Conservation (phyloP, 2,797 vertebrate genomes). For the Eulemur rubriventer region DNA sequence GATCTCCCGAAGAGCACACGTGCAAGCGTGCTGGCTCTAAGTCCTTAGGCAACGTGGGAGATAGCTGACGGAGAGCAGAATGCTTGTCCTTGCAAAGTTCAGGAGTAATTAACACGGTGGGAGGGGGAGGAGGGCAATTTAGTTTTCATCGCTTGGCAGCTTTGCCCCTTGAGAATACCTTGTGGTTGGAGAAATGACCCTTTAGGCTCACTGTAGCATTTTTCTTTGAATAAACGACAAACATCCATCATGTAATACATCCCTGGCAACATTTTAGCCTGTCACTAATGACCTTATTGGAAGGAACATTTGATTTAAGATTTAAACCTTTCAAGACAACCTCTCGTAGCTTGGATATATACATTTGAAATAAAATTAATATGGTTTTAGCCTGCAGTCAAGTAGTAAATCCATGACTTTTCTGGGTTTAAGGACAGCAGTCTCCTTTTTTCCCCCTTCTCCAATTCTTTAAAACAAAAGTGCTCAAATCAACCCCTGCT, state of each 20-base stretch:
- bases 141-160: not conserved
- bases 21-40: not conserved
- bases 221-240: conserved; percentile 67
- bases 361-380: conserved; percentile 81
- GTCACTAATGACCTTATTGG: conserved; percentile 81
- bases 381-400: conserved; percentile 72
- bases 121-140: not conserved
- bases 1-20: not conserved
- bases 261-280: conserved; percentile 74
- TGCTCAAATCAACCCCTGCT: conserved; percentile 60
- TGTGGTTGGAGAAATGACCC: conserved; percentile 63
- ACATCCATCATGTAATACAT: conserved; percentile 75
- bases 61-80: not conserved
- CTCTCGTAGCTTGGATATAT: conserved; percentile 76
- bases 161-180: conserved; percentile 36
- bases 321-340: conserved; percentile 81
- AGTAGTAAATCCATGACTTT: conserved; percentile 79
- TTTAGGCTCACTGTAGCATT: conserved; percentile 61
- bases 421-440: conserved; percentile 48
- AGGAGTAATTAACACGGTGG: not conserved
- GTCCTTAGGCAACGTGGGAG: not conserved
- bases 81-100: not conserved
- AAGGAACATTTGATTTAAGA: conserved; percentile 82
- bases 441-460: not conserved
- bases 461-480: conserved; percentile 40